Evolutionary conservation across 2,113 vertebrate genomes (phyloP), one percentile per base, ranked within the genome.

Genomic region (Cyprinodon tularosa): DNA sequence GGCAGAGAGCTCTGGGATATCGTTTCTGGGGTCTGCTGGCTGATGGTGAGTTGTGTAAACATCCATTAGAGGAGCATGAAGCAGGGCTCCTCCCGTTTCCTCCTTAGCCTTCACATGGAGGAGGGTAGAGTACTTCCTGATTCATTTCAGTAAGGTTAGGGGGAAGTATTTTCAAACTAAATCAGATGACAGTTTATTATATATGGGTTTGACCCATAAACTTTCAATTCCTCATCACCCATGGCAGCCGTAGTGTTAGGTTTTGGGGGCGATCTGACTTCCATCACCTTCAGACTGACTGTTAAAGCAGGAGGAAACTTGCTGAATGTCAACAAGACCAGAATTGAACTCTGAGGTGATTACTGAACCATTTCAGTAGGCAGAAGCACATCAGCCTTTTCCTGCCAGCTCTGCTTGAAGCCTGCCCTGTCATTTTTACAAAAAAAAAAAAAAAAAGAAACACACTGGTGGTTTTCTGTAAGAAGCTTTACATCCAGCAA

Each of bases 21-120:
- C 86, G 83, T 88, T 82, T 85, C 70, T 79, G 81, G 83, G 82
- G 62, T 84, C 62, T 83, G 76, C 85, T 87, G 88, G 82, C 78
- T 84, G 87, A 91, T 90, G 67, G 71, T 39, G 87, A 90, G 84
- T 78, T 93, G 91, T 91, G 91, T 93, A 92, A 94, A 94, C 92
- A 93, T 88, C 90, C 87, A 93, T 93, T 91, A 93, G 88, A 72
- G 70, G 82, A 78, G 91, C 85, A 62, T 70, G 81, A 88, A 89
- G 82, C 68, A 81, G 78, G 62, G 75, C 79, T 76, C 81, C 86
- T 89, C 88, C 74, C 71, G 86, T 78, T 92, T 86, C 79, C 83
- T 87, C 66, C 78, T 68, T 78, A 82, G 74, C 72, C 81, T 84
- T 73, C 80, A 90, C 80, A 85, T 60, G 47, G 38, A 80, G 76